phyloP scores from a whole-genome alignment of 2,113 vertebrate species.

The Lipophrys pholis region DNA sequence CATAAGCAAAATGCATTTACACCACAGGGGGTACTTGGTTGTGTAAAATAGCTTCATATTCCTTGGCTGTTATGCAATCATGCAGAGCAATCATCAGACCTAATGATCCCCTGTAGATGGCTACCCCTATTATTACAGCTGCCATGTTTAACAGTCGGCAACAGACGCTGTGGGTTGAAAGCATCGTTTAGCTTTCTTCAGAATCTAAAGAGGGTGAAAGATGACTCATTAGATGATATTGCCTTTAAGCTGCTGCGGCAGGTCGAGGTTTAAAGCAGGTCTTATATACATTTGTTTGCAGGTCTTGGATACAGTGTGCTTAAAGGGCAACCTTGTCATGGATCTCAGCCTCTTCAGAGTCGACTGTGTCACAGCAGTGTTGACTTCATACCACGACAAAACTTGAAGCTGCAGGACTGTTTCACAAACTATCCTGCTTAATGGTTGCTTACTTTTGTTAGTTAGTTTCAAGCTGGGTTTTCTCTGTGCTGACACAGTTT shows the following conservation, averaged over 20 bases:
- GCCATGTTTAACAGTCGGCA: conserved; percentile 63
- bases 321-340: neutral
- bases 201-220: conserved; percentile 54
- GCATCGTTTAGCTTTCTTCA: conserved; percentile 56
- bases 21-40: conserved; percentile 55
- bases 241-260: conserved; percentile 28
- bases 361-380: neutral
- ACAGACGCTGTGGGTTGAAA: conserved; percentile 63
- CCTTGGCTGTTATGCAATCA: conserved; percentile 66
- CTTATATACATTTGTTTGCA: conserved; percentile 20
- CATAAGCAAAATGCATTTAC: conserved; percentile 35
- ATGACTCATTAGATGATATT: conserved; percentile 55
- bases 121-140: conserved; percentile 63
- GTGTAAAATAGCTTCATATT: conserved; percentile 68
- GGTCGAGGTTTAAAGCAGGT: conserved; percentile 27
- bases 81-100: conserved; percentile 65
- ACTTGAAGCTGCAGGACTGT: neutral
- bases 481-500: neutral
- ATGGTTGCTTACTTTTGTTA: neutral
- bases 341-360: neutral
- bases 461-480: no score
- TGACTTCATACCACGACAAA: conserved; percentile 2
- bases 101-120: conserved; percentile 71
- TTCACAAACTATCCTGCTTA: neutral
- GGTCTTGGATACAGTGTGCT: conserved; percentile 13